Base-by-base conservation (phyloP, 2,888 invertebrate species). In the Kryphioiulus occultus region DNA sequence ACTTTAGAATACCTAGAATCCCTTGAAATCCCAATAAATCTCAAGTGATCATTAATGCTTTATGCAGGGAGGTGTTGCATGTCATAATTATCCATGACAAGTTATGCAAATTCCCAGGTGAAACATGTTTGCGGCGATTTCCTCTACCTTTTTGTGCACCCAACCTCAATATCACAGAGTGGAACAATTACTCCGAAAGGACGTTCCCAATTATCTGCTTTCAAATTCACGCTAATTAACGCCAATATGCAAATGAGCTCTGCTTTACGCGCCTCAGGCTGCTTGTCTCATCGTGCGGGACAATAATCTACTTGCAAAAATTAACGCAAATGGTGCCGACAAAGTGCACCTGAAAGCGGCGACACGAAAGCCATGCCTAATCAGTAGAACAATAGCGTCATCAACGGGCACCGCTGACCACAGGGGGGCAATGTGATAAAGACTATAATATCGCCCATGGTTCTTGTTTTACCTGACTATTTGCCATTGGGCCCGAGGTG, bases 401-500 rank as follows among this genome's bases (percentile, higher is more conserved):
- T 59, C 59, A 86, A 47, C 32, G 5, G 35, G 32, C 47, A 53
- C 86, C 59, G 30, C 30, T 12, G 15, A 86, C 22, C 59, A 59
- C 59, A 59, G 22, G 59, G 53, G 53, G 84, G 19, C n/a, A 84
- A 84, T 84, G 84, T 17, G 32, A 39, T 84, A 32, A 35, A n/a
- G 42, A n/a, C 22, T 39, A 30, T 83, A 83, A 39, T 22, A 22
- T 22, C 22, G 22, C 22, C 22, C 22, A 22, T 22, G 59, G 22
- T 22, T 26, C 26, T 30, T 26, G 32, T 84, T 44, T 86, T 88
- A 90, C 91, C 92, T 91, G 39, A 91, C 94, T 89, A 99, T 93
- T 88, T 95, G 94, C 99, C 99, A 99, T 92, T 98, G 97, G 26
- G 97, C 96, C 91, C 95, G 95, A 0, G 97, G 95, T 91, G 95